phyloP scores from a whole-genome alignment of 2,888 invertebrate genomes.

The Amblyjoppa proteus region DNA sequence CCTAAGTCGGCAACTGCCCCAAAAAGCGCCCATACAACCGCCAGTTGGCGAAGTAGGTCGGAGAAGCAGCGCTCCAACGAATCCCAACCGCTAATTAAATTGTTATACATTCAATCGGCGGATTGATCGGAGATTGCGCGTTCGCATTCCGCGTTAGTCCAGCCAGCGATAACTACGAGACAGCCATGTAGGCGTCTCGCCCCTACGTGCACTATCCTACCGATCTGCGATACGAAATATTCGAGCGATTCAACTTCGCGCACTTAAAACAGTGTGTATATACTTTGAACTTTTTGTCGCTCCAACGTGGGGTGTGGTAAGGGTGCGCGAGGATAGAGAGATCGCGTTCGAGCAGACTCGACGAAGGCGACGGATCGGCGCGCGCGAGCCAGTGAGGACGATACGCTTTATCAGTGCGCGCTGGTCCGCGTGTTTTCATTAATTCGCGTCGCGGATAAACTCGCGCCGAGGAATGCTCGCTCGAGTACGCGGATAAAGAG shows the following conservation, averaged over 20 bases:
- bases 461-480: conserved; percentile 80
- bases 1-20: too few relatives aligned
- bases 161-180: conserved; percentile 9
- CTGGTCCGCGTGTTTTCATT: conserved; percentile 81
- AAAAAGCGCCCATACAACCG: too few relatives aligned
- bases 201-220: not conserved
- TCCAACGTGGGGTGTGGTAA: not conserved
- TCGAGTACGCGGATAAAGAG: conserved; percentile 65
- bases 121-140: conserved; percentile 37
- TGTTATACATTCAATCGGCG: conserved; percentile 18
- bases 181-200: not conserved
- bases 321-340: conserved; percentile 62
- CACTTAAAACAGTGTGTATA: not conserved
- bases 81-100: conserved; percentile 51
- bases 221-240: conserved; percentile 1
- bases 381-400: conserved; percentile 66
- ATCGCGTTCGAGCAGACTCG: conserved; percentile 48
- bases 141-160: conserved; percentile 44
- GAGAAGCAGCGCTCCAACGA: not conserved
- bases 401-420: conserved; percentile 81
- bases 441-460: conserved; percentile 81
- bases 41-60: too few relatives aligned
- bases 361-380: conserved; percentile 70
- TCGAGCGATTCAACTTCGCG: conserved; percentile 25
- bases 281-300: not conserved